Base-by-base conservation (phyloP, 2,888 invertebrate species). In the Ophion ventricosus region DNA sequence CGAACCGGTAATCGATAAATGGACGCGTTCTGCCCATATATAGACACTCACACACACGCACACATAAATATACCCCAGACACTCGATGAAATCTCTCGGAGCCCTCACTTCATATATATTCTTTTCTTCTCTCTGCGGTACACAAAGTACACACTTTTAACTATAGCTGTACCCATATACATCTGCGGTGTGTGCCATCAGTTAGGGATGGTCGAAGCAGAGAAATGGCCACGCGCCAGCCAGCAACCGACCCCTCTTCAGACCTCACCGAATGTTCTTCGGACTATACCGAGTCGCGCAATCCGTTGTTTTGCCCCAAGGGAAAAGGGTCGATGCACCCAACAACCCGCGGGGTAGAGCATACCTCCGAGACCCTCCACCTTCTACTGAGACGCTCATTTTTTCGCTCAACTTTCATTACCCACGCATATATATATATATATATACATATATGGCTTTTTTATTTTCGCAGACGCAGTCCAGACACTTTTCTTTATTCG, bases 261-360 rank as follows among this genome's bases (percentile, higher is more conserved):
- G 61, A 40, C 75, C 67, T 35, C n/a, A 54, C 54, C 70, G 66
- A 81, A 80, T 40, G 56, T 64, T n/a, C 57, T 59, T 74, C 40
- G 74, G 40, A 54, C 61, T 69, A 83, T 43, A 72, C 75, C 67
- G 70, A 75, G 14, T 40, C 70, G 49, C 83, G 35, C 56, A 26
- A 66, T 72, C 76, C 63, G 63, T 67, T 72, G 82, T 80, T 80
- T 80, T 69, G 82, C 79, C 79, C 66, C 72, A 57, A 82, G 84
- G 78, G 77, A 69, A 69, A 75, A 67, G 81, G 84, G 84, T 84
- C 84, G 82, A 80, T 84, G 84, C 84, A 84, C 82, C 66, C 17
- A 4, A 63, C 69, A 80, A 70, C 75, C 82, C 84, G 82, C 82
- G 70, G 73, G 57, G 67, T 61, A 84, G 63, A 64, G 79, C 75